Conservation (phyloP, 2,797 vertebrate genomes). For the Denticeps clupeoides region DNA sequence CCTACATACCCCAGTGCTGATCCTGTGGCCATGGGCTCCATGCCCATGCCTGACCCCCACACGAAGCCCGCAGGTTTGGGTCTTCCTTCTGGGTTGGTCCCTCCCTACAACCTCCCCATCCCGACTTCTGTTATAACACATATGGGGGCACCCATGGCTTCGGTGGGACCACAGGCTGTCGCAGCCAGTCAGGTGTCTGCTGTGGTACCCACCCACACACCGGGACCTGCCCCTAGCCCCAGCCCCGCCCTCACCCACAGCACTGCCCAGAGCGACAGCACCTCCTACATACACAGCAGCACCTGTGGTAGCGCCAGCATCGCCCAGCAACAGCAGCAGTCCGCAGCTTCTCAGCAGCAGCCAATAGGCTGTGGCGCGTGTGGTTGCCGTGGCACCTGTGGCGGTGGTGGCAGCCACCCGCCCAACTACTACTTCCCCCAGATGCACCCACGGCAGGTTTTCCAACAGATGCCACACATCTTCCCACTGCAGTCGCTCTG, state of each 20-base stretch:
- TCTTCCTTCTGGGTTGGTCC: slow-evolving; percentile 39
- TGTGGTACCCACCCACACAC: slow-evolving; percentile 73
- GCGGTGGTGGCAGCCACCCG: slow-evolving; percentile 35
- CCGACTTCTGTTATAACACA: slow-evolving; percentile 30
- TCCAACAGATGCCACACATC: slow-evolving; percentile 69
- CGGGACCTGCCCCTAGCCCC: slow-evolving; percentile 74
- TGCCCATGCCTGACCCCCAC: slow-evolving; percentile 60
- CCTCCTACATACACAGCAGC: slow-evolving; percentile 67
- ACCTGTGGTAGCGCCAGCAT: slow-evolving; percentile 34
- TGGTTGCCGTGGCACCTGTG: slow-evolving; percentile 54
- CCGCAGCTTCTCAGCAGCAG: slow-evolving; percentile 34
- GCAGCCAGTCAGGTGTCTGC: slow-evolving; percentile 59
- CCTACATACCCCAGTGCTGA: slow-evolving; percentile 46
- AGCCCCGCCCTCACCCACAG: slow-evolving; percentile 79
- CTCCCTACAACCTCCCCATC: slow-evolving; percentile 34
- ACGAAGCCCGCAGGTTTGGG: slow-evolving; percentile 34
- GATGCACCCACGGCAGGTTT: slow-evolving; percentile 70
- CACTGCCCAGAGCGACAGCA: slow-evolving; percentile 75
- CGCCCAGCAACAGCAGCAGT: slow-evolving; percentile 23
- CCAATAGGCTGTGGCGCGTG: slow-evolving; percentile 47
- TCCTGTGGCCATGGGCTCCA: slow-evolving; percentile 39
- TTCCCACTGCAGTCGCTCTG: slow-evolving; percentile 78
- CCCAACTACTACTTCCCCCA: slow-evolving; percentile 73
- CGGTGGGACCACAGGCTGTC: slow-evolving; percentile 13
- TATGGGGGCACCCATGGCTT: slow-evolving; percentile 22